Conservation (phyloP, 2,797 vertebrate species). For the Botia almorhae region DNA sequence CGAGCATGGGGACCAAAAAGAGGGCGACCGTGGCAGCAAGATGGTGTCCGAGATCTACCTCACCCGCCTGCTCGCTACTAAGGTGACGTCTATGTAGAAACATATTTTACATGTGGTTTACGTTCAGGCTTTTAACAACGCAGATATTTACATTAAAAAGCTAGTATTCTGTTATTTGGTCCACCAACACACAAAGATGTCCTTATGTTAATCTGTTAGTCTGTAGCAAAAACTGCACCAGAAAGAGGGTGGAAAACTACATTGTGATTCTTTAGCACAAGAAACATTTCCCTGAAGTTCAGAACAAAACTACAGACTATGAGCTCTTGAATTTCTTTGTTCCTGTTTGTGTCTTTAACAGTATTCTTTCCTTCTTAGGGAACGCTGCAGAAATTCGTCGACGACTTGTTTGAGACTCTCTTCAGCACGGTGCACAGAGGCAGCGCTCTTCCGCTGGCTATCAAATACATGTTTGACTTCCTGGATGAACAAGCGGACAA, state of each 20-base stretch:
- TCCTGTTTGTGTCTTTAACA: not conserved
- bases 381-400: conserved; percentile 98
- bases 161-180: too few species aligned
- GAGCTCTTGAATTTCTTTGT: not conserved
- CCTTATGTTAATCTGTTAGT: not conserved
- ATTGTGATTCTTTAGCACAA: too few species aligned
- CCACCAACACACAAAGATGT: too few species aligned
- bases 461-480: conserved; percentile 99
- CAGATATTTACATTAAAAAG: too few species aligned
- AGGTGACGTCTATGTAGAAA: conserved; percentile 55
- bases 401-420: conserved; percentile 97
- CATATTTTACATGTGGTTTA: too few species aligned
- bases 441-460: conserved; percentile 93
- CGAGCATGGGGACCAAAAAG: conserved; percentile 97
- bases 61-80: conserved; percentile 85
- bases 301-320: too few species aligned
- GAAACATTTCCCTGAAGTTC: too few species aligned
- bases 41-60: conserved; percentile 99
- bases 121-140: too few species aligned
- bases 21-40: conserved; percentile 96
- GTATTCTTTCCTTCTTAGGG: conserved; percentile 76
- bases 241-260: not conserved
- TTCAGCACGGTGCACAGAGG: conserved; percentile 97
- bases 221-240: not conserved
- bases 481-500: conserved; percentile 97